Conservation (phyloP, 1,140 invertebrate genomes). For the Pissodes strobi region DNA sequence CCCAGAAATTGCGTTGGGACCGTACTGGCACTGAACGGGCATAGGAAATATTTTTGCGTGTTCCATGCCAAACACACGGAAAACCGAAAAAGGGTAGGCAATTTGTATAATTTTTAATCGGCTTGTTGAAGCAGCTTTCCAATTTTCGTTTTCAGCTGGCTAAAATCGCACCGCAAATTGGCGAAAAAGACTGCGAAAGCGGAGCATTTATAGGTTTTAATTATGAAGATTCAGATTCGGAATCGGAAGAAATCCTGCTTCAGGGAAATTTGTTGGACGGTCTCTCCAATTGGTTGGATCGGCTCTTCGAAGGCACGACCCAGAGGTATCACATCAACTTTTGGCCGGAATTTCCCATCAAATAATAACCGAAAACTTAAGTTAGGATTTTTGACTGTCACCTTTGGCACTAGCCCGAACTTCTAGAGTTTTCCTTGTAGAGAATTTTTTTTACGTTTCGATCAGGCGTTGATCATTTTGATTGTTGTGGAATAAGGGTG, state of each 20-base stretch:
- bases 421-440: not conserved
- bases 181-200: constrained; percentile 67
- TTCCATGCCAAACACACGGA: constrained; percentile 94
- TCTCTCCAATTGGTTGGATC: constrained; percentile 93
- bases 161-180: too few species aligned
- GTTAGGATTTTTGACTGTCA: not conserved
- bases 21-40: constrained; percentile 93
- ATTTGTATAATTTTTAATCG: not conserved
- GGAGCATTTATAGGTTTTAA: constrained; percentile 82
- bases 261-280: constrained; percentile 80
- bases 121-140: too few species aligned
- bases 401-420: not conserved
- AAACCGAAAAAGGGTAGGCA: constrained; percentile 26
- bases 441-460: not conserved
- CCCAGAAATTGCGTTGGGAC: constrained; percentile 96
- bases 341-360: constrained; percentile 82
- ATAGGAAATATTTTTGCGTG: constrained; percentile 96
- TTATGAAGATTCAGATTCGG: constrained; percentile 68
- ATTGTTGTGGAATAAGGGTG: too few species aligned
- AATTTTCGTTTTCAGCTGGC: too few species aligned
- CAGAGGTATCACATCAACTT: constrained; percentile 94
- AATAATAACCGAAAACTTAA: too few species aligned
- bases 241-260: constrained; percentile 40
- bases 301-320: constrained; percentile 93
- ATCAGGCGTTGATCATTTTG: not conserved